A percentile compares a stretch with the other conserved stretches of the same genome.
These are phyloP conservation scores for Ophioderma brevispina DNA, from an alignment of 35 echinoderm and acorn worm species.

Conservation along the genomic window DNA sequence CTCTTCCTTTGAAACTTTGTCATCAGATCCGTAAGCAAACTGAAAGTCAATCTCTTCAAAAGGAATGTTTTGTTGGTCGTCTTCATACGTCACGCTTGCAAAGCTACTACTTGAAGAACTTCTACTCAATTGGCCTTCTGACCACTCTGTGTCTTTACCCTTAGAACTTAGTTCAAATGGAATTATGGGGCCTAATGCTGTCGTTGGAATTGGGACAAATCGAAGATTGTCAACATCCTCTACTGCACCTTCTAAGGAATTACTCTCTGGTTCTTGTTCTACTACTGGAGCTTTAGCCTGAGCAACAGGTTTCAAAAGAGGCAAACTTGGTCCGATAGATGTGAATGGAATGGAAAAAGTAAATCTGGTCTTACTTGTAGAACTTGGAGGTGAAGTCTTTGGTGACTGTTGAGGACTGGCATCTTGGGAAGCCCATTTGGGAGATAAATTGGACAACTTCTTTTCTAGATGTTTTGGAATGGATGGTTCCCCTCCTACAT, in stretches of 20 bases:
- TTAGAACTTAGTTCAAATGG: background rate
- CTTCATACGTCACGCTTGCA: background rate
- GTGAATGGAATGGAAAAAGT: background rate
- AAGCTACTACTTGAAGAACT: background rate
- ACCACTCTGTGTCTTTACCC: background rate
- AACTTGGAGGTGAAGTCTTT: background rate
- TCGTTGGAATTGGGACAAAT: background rate
- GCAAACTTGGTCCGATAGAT: background rate
- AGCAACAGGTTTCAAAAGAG: background rate
- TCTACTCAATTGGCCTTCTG: background rate
- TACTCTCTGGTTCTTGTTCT: background rate
- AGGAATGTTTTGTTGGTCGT: background rate
- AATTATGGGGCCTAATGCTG: background rate
- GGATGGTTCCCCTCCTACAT: no score
- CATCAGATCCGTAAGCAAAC: background rate
- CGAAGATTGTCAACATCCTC: background rate
- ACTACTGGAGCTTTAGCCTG: background rate
- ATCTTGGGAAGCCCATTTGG: no score
- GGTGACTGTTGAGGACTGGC: background rate
- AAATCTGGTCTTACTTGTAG: background rate
- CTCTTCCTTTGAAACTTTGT: no score
- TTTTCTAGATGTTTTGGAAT: no score
- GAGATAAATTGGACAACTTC: no score
- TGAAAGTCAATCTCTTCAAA: background rate
- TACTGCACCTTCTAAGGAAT: no score